Base-by-base conservation (phyloP, 2,797 vertebrate genomes). In the Pagetopsis macropterus region DNA sequence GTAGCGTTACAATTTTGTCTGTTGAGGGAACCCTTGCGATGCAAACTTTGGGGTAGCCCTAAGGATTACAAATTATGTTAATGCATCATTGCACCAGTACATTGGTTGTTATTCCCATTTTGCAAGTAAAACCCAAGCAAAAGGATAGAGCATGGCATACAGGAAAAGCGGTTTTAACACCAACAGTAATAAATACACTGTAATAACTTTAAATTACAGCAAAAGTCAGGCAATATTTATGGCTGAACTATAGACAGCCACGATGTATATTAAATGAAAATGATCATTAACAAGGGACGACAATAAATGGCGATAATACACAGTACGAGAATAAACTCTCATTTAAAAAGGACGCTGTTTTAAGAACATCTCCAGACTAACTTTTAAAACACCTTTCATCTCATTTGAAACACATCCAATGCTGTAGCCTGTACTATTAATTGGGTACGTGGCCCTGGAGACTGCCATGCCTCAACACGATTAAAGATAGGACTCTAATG, bases 391-490 rank as follows among this genome's bases (percentile, higher is more conserved):
- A 31, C 1, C 70, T 76, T 23, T 69, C 23, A 50, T 79, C 66
- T 81, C 33, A 58, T 72, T 17, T 58, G 50, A 76, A 76, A 64
- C 46, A 21, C 21, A 21, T 63, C 60, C 48, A 56, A 17, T 21
- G 17, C 62, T 59, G 49, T 1, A 60, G 40, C 43, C 56, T 44
- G 12, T 55, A 37, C 63, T 73, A 70, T 72, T 88, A 85, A 83
- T 87, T 84, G 86, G 52, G 79, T 58, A 21, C n/a, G 71, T 13
- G 66, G 70, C 79, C 56, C 73, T 9, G 31, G 82, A 82, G 84
- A 76, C 68, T 6, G 54, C 23, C 65, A 3, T 48, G 61, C 54
- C 69, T 79, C 63, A 49, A 59, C 62, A 59, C 56, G 70, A 86
- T 83, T 84, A 70, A 72, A 88, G 71, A 69, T 21, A 51, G 2